phyloP scores from a whole-genome alignment of 2,888 invertebrate genomes.

The Bruchidius siliquastri region DNA sequence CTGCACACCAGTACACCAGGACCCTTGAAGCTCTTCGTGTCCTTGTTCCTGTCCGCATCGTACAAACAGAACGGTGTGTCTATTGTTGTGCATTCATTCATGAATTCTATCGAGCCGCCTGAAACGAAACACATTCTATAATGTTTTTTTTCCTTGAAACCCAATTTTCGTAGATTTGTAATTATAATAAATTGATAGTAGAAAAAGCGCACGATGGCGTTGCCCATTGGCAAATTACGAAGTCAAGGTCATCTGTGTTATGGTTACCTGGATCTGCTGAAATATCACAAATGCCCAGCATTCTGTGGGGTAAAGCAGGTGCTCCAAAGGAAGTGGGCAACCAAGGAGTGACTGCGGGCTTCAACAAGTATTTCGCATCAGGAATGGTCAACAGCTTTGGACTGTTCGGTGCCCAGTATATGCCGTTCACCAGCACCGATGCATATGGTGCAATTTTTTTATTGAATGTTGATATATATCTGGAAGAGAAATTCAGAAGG shows the following conservation, averaged over 20 bases:
- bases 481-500: not conserved
- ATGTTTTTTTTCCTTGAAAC: too few relatives aligned
- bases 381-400: slow-evolving; percentile 95
- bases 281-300: slow-evolving; percentile 96
- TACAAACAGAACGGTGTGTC: slow-evolving; percentile 99
- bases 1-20: slow-evolving; percentile 98
- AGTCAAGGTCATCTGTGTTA: too few relatives aligned
- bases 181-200: too few relatives aligned
- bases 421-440: slow-evolving; percentile 94
- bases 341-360: slow-evolving; percentile 91
- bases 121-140: not conserved
- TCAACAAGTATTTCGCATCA: slow-evolving; percentile 90
- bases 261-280: slow-evolving; percentile 84
- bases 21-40: slow-evolving; percentile 92
- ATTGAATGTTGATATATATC: slow-evolving; percentile 91
- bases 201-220: too few relatives aligned
- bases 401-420: slow-evolving; percentile 97
- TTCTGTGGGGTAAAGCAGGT: slow-evolving; percentile 82
- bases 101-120: slow-evolving; percentile 79
- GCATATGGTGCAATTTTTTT: slow-evolving; percentile 97
- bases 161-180: too few relatives aligned
- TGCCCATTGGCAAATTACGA: too few relatives aligned
- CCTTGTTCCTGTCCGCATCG: slow-evolving; percentile 96
- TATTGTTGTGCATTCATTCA: slow-evolving; percentile 99
- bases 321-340: slow-evolving; percentile 82